Conservation (phyloP, 2,888 invertebrate species). For the Microctonus brassicae region DNA sequence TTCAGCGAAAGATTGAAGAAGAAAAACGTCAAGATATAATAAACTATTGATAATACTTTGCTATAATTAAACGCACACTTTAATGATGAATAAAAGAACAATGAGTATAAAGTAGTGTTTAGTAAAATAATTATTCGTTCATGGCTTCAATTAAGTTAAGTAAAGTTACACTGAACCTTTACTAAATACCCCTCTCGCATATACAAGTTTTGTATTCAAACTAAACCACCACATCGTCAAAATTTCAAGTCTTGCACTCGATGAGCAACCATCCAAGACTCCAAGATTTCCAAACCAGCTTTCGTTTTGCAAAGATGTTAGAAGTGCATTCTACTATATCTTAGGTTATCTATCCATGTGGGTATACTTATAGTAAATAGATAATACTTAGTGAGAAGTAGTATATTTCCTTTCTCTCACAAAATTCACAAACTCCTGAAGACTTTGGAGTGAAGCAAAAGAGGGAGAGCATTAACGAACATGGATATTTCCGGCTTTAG, state of each 20-base stretch:
- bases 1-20: too few relatives aligned
- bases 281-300: not conserved
- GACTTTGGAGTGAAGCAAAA: not conserved
- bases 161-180: too few relatives aligned
- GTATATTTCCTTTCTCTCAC: not conserved
- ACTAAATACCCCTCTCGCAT: too few relatives aligned
- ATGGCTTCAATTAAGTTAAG: not conserved
- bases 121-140: conserved; percentile 5
- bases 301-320: not conserved
- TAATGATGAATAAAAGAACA: too few relatives aligned
- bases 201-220: too few relatives aligned
- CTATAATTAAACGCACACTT: too few relatives aligned
- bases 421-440: not conserved
- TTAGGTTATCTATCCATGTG: not conserved
- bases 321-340: not conserved
- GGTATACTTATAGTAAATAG: not conserved
- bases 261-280: too few relatives aligned
- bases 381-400: not conserved
- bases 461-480: not conserved
- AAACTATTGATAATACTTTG: too few relatives aligned
- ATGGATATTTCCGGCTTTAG: conserved; percentile 6
- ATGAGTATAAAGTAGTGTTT: not conserved
- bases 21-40: too few relatives aligned
- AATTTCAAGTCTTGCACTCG: not conserved
- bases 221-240: too few relatives aligned